Evolutionary conservation across 37 sponge, comb jelly and placozoan species (phyloP).

Genomic region (Halisarca cf. caerulea): DNA sequence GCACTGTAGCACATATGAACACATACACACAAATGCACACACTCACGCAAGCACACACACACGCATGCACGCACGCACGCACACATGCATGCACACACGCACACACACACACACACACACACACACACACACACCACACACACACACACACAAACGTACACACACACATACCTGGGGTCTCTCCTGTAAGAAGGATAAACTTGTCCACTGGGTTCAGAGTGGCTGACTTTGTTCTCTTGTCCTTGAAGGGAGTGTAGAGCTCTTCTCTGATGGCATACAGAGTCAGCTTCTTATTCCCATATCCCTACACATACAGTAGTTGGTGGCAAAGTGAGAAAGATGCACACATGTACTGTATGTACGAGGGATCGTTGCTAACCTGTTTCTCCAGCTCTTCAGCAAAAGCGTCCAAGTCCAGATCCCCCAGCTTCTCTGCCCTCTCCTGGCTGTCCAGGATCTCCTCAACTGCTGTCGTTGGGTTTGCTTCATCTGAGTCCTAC

Average conservation of each 20-base stretch:
- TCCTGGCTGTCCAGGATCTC: conserved; percentile 84
- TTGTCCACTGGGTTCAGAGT: conserved; percentile 76
- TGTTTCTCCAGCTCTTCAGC: conserved; percentile 95
- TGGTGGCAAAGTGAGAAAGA: too few relatives aligned
- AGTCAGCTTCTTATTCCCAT: conserved; percentile 87
- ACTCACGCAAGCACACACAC: conserved; percentile 13
- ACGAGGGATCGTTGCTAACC: too few relatives aligned
- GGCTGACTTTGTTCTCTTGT: conserved; percentile 59
- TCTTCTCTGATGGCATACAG: conserved; percentile 96
- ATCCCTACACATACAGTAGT: conserved; percentile 47
- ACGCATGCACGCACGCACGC: not conserved
- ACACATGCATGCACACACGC: not conserved
- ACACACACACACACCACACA: conserved; percentile 1
- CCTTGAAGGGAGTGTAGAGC: conserved; percentile 80
- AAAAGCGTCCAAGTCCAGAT: conserved; percentile 98
- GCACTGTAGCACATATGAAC: not conserved
- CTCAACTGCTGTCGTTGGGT: conserved; percentile 81
- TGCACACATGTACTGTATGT: too few relatives aligned
- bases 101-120: not conserved
- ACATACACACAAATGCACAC: not conserved
- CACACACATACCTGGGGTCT: conserved; percentile 46
- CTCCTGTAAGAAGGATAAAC: conserved; percentile 81
- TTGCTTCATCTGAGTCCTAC: conserved; percentile 61
- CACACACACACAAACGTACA: not conserved
- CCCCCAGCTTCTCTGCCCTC: conserved; percentile 79